These are phyloP conservation scores for Pangasius sanitwongsei DNA, from an alignment of 2,797 vertebrate species.

Conservation along the genomic window DNA sequence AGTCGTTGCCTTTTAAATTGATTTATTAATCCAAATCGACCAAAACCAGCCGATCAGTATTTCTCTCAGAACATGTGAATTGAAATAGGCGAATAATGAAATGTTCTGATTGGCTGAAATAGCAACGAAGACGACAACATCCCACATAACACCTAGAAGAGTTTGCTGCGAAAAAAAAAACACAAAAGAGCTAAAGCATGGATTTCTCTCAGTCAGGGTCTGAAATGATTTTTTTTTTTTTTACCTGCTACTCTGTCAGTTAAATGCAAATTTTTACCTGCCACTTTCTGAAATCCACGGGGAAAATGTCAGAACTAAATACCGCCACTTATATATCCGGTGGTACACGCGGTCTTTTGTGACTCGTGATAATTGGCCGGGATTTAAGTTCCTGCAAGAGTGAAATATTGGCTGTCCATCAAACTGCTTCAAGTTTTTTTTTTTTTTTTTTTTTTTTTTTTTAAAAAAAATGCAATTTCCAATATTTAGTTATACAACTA, in stretches of 20 bases:
- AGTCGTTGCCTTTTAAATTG: too few relatives aligned
- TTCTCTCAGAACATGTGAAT: too few relatives aligned
- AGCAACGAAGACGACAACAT: too few relatives aligned
- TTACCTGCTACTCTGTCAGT: background rate
- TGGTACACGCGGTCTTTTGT: background rate
- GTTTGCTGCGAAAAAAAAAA: background rate
- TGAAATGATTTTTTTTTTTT: background rate
- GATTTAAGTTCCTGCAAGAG: background rate
- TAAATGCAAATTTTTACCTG: slow-evolving; percentile 10
- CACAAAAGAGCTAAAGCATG: background rate
- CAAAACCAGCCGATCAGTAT: too few relatives aligned
- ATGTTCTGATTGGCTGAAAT: background rate
- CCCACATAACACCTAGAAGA: too few relatives aligned
- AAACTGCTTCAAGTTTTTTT: background rate
- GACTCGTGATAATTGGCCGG: background rate
- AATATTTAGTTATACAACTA: background rate
- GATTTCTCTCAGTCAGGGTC: background rate
- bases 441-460: too few relatives aligned
- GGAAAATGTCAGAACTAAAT: slow-evolving; percentile 23
- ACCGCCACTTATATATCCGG: background rate
- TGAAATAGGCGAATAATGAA: too few relatives aligned
- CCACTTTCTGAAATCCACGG: background rate
- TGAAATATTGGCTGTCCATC: slow-evolving; percentile 5
- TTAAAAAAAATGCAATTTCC: background rate
- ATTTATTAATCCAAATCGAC: too few relatives aligned